Percentiles rank a stretch among this genome's conserved stretches.
Evolutionary conservation across 1,140 invertebrate genomes (phyloP).

Genomic region (Schlechtendalia chinensis): DNA sequence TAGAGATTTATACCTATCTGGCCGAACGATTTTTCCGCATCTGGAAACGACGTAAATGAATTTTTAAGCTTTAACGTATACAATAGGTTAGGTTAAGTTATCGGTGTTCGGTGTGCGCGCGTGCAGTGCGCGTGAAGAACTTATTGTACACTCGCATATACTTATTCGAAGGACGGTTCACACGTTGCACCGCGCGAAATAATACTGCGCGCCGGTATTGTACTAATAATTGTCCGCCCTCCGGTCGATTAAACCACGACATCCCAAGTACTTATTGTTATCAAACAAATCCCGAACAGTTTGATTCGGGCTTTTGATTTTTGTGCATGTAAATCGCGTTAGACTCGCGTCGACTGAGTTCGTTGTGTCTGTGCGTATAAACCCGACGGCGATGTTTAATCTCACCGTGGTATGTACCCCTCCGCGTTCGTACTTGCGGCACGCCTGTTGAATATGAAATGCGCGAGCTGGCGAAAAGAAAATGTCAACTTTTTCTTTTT

Average conservation of each 20-base stretch:
- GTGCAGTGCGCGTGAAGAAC: no score
- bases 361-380: background rate
- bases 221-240: background rate
- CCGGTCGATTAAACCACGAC: background rate
- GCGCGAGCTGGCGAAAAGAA: background rate
- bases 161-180: no score
- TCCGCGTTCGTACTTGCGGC: conserved; percentile 15
- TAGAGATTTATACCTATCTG: no score
- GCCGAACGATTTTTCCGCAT: no score
- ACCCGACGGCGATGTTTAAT: conserved; percentile 30
- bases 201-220: no score
- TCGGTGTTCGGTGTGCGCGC: no score
- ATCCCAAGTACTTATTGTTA: background rate
- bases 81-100: no score
- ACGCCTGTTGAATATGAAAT: conserved; percentile 40
- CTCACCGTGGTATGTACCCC: background rate
- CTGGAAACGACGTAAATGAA: no score
- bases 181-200: no score
- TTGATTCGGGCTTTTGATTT: conserved; percentile 1
- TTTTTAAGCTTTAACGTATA: no score
- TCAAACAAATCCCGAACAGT: background rate
- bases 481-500: conserved; percentile 17
- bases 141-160: no score
- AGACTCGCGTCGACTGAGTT: conserved; percentile 19
- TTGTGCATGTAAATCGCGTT: conserved; percentile 29